These are phyloP conservation scores for Drosophila ambigua DNA, from an alignment of 1,140 invertebrate species.

Conservation along the genomic window DNA sequence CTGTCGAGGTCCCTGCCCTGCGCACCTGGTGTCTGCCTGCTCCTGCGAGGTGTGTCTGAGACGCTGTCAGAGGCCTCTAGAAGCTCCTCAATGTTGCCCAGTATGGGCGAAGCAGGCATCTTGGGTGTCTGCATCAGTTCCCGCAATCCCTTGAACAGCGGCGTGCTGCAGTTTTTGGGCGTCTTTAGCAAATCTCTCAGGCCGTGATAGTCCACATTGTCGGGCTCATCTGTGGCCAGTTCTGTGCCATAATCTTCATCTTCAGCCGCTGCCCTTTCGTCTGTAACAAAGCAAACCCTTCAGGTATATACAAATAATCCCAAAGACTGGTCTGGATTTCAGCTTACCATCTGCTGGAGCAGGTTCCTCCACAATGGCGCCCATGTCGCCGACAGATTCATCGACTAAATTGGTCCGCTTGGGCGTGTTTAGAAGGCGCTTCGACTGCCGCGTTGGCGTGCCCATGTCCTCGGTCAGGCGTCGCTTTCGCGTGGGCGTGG, in stretches of 20 bases:
- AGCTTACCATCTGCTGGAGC: constrained; percentile 36
- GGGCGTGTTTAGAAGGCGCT: constrained; percentile 41
- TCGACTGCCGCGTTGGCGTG: constrained; percentile 52
- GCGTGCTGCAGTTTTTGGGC: constrained; percentile 69
- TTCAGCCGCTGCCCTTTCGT: background rate
- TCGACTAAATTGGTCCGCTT: constrained; percentile 36
- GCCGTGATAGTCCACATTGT: constrained; percentile 62
- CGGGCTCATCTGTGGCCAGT: constrained; percentile 34
- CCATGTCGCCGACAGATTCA: constrained; percentile 68
- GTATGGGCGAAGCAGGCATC: constrained; percentile 52
- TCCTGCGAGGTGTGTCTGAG: background rate
- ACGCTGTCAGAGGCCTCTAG: constrained; percentile 36
- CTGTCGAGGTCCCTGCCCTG: constrained; percentile 30
- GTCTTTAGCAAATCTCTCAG: constrained; percentile 62
- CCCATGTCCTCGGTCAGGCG: constrained; percentile 48
- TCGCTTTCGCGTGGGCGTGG: constrained; percentile 53
- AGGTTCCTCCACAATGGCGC: constrained; percentile 61
- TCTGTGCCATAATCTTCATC: constrained; percentile 68
- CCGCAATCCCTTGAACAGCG: constrained; percentile 61
- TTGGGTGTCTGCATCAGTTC: constrained; percentile 68
- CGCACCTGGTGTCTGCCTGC: constrained; percentile 2
- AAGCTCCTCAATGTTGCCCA: constrained; percentile 63
- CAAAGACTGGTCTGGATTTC: background rate
- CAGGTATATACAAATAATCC: too few relatives aligned
- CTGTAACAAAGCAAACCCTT: constrained; percentile 5